Base-by-base conservation (phyloP, 2,113 vertebrate genomes). In the Aptenodytes patagonicus region DNA sequence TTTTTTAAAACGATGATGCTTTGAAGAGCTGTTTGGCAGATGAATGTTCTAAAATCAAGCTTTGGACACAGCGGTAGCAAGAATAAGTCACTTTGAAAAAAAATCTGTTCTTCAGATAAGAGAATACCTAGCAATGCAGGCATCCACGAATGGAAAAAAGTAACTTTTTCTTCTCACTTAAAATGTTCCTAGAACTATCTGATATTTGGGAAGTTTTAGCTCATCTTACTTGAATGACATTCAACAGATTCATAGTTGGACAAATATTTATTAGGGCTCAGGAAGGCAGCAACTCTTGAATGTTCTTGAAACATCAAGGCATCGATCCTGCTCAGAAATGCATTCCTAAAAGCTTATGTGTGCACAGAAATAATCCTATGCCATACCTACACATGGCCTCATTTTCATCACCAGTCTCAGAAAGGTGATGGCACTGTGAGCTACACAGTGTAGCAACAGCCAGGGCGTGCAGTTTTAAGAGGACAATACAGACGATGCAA, bases 271-370 rank as follows among this genome's bases (percentile, higher is more conserved):
- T 51, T 83, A 96, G 83, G 84, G 94, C 82, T 96, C 87, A 95
- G 94, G 81, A 95, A 70, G 31, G 44, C 81, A 95, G 85, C 92
- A 95, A 94, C 87, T 90, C 92, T 81, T 89, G 71, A 94, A 95
- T 76, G 83, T 84, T 97, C 93, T 92, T 97, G 93, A 95, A 97
- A 95, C 76, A 93, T 91, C 72, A 86, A 97, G 90, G 93, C 47
- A 16, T 86, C 58, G 47, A 95, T 86, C 36, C 60, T 80, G 86
- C 87, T 96, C 94, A 85, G 84, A 96, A 97, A 95, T 58, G 87
- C 93, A 95, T 86, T 95, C 76, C 92, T 96, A 90, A 95, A 96
- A 96, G 91, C 83, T 89, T 80, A 77, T 13, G 17, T 42, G 32
- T 26, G 14, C 52, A n/a, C 47, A 66, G 40, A 49, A 81, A 38